Base-by-base conservation (phyloP, 2,888 invertebrate species). In the Myathropa florea region DNA sequence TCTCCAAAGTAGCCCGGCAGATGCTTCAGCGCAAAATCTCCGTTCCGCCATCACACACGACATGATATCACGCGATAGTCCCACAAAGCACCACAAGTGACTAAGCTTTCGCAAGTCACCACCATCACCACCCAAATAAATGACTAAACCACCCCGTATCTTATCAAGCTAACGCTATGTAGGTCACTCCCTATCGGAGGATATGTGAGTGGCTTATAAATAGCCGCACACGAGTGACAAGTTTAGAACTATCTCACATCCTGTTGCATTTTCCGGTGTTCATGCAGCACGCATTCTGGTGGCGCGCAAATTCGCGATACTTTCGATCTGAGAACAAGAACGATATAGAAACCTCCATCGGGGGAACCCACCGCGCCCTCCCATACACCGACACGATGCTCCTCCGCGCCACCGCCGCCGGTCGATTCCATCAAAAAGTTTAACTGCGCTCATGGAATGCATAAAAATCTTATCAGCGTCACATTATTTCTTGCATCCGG, bases 401-500 rank as follows among this genome's bases (percentile, higher is more conserved):
- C 57, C 18, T 0, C n/a, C 12, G 12, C 4, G 53, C 53, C 53
- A 57, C 23, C 23, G 23, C 55, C 21, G 1, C 21, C 4, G 55
- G 12, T 21, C 23, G 24, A 33, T 10, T 33, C 33, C 57, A 12
- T 24, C 57, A 57, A 55, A 57, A 55, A 72, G 64, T 63, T 21
- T 72, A 73, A 72, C 39, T 82, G 77, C 70, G 61, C 46, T n/a
- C 77, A 64, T 73, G 82, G 77, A 85, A 78, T 82, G 71, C 64
- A 70, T 78, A 39, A 79, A n/a, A 82, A 21, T 71, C 85, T 85
- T 85, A 85, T 85, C 85, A 82, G 63, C 64, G 23, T 73, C 72
- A 57, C 57, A 85, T 65, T 68, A 71, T 81, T 81, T 85, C 84
- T 86, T 83, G 86, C 86, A 86, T 86, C 86, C 86, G 86, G 86